These are phyloP conservation scores for Bruchidius siliquastri DNA, from an alignment of 2,888 invertebrate genomes.

Conservation along the genomic window DNA sequence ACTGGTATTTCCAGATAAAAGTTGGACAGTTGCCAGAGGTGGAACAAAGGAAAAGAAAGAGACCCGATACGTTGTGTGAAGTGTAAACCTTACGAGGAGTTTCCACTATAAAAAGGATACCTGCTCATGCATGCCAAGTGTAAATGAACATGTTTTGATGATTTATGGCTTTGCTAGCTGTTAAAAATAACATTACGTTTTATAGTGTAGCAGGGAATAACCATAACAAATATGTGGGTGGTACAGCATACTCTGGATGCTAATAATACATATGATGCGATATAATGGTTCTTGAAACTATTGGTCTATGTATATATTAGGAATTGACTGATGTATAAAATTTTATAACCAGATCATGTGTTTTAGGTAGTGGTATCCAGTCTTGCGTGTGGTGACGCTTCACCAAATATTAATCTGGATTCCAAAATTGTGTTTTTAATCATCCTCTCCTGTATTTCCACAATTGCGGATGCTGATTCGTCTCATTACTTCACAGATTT, in stretches of 20 bases:
- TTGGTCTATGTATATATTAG: no score
- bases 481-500: no score
- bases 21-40: slow-evolving; percentile 17
- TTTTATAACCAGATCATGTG: no score
- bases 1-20: slow-evolving; percentile 17
- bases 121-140: not conserved
- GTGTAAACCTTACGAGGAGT: not conserved
- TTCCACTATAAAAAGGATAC: not conserved
- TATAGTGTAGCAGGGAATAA: not conserved
- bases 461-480: no score
- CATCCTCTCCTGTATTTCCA: no score
- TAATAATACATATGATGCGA: not conserved
- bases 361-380: no score
- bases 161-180: not conserved
- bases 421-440: no score
- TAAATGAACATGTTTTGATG: not conserved
- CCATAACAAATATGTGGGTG: not conserved
- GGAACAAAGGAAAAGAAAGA: slow-evolving; percentile 13
- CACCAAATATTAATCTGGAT: no score
- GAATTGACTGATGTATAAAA: no score
- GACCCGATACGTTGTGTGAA: not conserved
- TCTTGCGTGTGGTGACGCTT: no score
- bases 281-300: no score
- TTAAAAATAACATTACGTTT: not conserved
- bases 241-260: not conserved